A percentile compares a stretch with the other conserved stretches of the same genome.
Evolutionary conservation across 2,113 vertebrate species (phyloP).

Genomic region (Leptobrachium ailaonicum): DNA sequence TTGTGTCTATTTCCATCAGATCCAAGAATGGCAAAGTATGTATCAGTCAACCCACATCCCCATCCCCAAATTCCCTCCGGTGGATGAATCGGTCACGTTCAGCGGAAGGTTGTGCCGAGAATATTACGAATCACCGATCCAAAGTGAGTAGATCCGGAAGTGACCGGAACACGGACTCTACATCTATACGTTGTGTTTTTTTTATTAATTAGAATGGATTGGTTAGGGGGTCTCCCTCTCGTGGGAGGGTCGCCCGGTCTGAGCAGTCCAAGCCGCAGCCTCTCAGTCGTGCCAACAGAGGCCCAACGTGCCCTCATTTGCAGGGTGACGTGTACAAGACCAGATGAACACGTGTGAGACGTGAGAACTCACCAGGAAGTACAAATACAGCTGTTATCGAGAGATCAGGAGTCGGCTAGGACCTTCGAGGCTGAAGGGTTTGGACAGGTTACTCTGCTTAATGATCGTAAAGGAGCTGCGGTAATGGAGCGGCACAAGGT

Average conservation of each 20-base stretch:
- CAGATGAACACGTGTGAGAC: slow-evolving; percentile 98
- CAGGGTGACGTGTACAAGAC: slow-evolving; percentile 86
- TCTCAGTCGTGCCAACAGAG: too few relatives aligned
- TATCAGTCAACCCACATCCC: slow-evolving; percentile 96
- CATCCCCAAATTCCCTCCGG: slow-evolving; percentile 89
- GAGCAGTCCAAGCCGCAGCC: too few relatives aligned
- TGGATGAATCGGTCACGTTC: slow-evolving; percentile 94
- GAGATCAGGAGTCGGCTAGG: slow-evolving; percentile 90
- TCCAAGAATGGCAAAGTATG: slow-evolving; percentile 98
- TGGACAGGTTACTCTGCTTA: slow-evolving; percentile 94
- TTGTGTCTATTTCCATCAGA: slow-evolving; percentile 77
- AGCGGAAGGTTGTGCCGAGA: slow-evolving; percentile 97
- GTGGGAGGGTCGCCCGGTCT: too few relatives aligned
- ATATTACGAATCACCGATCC: slow-evolving; percentile 95
- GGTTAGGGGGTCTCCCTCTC: too few relatives aligned
- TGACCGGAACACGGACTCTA: too few relatives aligned
- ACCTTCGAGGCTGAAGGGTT: slow-evolving; percentile 94
- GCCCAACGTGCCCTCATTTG: too few relatives aligned
- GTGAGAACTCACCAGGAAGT: slow-evolving; percentile 90
- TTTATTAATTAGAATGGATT: too few relatives aligned
- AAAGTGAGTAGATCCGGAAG: too few relatives aligned
- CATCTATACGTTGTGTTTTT: too few relatives aligned
- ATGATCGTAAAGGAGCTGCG: slow-evolving; percentile 98
- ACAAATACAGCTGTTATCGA: slow-evolving; percentile 93
- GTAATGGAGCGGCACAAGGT: too few relatives aligned